Evolutionary conservation across 2,113 vertebrate species (phyloP).

Genomic region (Beaufortia kweichowensis): DNA sequence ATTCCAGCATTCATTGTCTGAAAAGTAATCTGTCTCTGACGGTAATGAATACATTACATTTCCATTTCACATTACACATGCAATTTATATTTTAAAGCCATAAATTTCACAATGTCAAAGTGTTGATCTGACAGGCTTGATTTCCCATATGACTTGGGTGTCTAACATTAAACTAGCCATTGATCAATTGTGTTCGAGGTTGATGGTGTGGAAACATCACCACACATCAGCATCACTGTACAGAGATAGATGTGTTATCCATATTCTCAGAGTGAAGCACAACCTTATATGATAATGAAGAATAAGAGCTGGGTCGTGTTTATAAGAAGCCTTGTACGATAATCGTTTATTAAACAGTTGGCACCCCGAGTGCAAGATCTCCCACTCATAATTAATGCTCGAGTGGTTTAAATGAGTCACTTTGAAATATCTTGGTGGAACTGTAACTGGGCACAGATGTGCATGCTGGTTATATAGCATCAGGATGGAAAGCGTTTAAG

Average conservation of each 20-base stretch:
- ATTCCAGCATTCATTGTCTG: too few species aligned
- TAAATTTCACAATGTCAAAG: constrained; percentile 20
- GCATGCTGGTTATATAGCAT: neutral
- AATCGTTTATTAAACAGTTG: neutral
- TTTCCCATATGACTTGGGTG: constrained; percentile 42
- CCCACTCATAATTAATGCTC: neutral
- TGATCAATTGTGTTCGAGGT: constrained; percentile 49
- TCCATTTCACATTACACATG: constrained; percentile 14
- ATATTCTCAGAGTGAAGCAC: constrained; percentile 33
- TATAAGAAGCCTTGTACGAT: neutral
- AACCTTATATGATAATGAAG: neutral
- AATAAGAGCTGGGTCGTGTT: neutral
- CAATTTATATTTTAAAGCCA: constrained; percentile 35
- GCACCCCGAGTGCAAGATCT: neutral
- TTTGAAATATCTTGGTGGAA: too few species aligned
- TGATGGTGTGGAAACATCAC: constrained; percentile 35
- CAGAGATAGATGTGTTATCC: constrained; percentile 47
- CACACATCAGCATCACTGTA: neutral
- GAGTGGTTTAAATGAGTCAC: neutral
- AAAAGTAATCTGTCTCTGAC: neutral
- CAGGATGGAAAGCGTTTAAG: neutral
- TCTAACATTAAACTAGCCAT: constrained; percentile 55
- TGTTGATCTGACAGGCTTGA: constrained; percentile 52
- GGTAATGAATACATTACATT: constrained; percentile 13
- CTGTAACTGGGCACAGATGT: constrained; percentile 22